Percentiles rank a stretch among this genome's conserved stretches.
Evolutionary conservation across 2,888 invertebrate species (phyloP).

Genomic region (Noctua janthe): DNA sequence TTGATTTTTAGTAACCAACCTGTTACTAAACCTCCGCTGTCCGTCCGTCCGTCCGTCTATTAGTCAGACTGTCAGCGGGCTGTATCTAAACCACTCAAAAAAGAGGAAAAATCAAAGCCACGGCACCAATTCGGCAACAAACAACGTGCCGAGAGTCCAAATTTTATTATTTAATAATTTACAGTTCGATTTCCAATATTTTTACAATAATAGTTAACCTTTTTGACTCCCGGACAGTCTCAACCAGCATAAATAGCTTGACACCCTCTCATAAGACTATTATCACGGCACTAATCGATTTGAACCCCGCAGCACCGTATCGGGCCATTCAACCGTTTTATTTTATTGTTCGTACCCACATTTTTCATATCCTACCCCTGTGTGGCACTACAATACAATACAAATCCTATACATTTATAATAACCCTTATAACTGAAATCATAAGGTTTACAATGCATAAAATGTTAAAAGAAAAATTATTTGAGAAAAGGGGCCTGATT

Average conservation of each 20-base stretch:
- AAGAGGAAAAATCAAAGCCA: not conserved
- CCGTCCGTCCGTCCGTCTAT: too few relatives aligned
- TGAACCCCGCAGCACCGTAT: conserved; percentile 84
- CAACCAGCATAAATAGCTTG: conserved; percentile 57
- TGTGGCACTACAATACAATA: conserved; percentile 65
- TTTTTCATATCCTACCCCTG: conserved; percentile 80
- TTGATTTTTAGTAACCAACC: too few relatives aligned
- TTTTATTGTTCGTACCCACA: conserved; percentile 87
- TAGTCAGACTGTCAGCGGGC: too few relatives aligned
- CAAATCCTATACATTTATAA: conserved; percentile 20
- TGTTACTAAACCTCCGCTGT: too few relatives aligned
- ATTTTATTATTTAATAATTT: not conserved
- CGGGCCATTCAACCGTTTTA: conserved; percentile 86
- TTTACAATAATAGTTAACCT: not conserved
- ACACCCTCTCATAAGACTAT: conserved; percentile 76
- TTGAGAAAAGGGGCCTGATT: conserved; percentile 72
- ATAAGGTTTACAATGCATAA: conserved; percentile 55
- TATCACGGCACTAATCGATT: conserved; percentile 88
- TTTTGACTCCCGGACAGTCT: conserved; percentile 25
- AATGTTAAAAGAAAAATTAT: conserved; percentile 28
- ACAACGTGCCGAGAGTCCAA: not conserved
- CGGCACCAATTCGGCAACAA: not conserved
- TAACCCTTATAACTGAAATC: conserved; percentile 56
- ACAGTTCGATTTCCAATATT: not conserved
- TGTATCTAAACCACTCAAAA: not conserved